Percentiles rank a stretch among this genome's conserved stretches.
Evolutionary conservation across 2,888 invertebrate species (phyloP).

Genomic region (Diachrysia chrysitis): DNA sequence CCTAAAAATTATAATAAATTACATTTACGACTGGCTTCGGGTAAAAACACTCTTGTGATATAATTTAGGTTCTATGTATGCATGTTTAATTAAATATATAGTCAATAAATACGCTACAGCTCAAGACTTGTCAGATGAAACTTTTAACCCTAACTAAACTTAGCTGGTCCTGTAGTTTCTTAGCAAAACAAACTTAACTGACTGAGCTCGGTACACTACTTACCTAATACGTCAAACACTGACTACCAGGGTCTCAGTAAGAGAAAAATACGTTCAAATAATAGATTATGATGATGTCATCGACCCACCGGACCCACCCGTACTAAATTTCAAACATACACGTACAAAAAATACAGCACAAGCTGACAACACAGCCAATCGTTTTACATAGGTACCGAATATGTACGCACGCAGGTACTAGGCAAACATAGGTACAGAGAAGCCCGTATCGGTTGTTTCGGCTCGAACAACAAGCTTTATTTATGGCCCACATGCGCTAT

Average conservation of each 20-base stretch:
- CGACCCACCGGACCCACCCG: no score
- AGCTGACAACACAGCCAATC: slow-evolving; percentile 17
- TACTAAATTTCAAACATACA: background rate
- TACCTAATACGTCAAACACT: background rate
- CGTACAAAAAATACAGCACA: background rate
- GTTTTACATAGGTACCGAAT: slow-evolving; percentile 14
- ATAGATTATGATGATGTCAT: no score
- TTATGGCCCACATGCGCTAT: slow-evolving; percentile 43
- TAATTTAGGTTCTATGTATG: no score
- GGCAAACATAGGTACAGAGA: slow-evolving; percentile 22
- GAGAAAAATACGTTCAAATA: no score
- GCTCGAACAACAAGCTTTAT: slow-evolving; percentile 47
- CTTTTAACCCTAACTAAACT: background rate
- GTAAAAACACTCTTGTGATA: no score
- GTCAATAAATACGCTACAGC: background rate
- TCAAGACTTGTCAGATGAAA: background rate
- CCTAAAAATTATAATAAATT: no score
- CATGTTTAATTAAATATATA: no score
- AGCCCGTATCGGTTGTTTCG: slow-evolving; percentile 38
- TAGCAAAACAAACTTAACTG: slow-evolving; percentile 4
- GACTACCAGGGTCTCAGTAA: no score
- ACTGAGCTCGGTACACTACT: background rate
- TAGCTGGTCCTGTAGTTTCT: slow-evolving; percentile 4
- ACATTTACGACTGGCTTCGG: no score
- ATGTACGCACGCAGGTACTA: slow-evolving; percentile 21